A percentile compares a stretch with the other conserved stretches of the same genome.
phyloP scores from a whole-genome alignment of 1,140 invertebrate species.

The Calliphora vicina region DNA sequence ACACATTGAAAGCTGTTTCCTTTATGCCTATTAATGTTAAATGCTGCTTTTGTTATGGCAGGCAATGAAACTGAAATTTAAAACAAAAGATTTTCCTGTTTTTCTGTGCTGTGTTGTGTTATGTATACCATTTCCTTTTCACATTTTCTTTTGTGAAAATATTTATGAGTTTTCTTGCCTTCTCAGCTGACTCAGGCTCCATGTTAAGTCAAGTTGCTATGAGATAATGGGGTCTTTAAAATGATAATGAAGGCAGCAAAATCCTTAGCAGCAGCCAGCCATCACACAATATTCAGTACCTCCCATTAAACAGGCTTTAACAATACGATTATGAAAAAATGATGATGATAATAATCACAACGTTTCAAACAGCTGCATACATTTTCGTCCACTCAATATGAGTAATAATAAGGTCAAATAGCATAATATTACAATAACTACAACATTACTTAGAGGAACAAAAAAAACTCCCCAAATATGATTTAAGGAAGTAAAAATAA shows the following conservation, averaged over 20 bases:
- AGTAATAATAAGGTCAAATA: background rate
- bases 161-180: background rate
- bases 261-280: background rate
- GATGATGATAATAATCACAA: background rate
- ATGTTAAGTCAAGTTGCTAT: too few relatives aligned
- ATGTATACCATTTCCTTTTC: background rate
- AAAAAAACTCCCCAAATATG: background rate
- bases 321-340: background rate
- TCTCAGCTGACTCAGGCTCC: background rate
- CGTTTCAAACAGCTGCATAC: conserved; percentile 4
- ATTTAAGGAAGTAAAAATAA: background rate
- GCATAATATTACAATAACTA: background rate
- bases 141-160: background rate
- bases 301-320: background rate
- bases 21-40: background rate
- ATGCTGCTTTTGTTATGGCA: background rate
- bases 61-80: background rate
- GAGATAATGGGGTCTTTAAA: conserved; percentile 9
- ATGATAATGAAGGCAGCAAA: background rate
- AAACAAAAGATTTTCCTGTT: background rate
- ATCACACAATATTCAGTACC: background rate
- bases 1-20: background rate
- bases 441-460: background rate
- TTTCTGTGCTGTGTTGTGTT: background rate
- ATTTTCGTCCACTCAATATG: background rate